Conservation (phyloP, 2,113 vertebrate genomes). For the Microcebus murinus region DNA sequence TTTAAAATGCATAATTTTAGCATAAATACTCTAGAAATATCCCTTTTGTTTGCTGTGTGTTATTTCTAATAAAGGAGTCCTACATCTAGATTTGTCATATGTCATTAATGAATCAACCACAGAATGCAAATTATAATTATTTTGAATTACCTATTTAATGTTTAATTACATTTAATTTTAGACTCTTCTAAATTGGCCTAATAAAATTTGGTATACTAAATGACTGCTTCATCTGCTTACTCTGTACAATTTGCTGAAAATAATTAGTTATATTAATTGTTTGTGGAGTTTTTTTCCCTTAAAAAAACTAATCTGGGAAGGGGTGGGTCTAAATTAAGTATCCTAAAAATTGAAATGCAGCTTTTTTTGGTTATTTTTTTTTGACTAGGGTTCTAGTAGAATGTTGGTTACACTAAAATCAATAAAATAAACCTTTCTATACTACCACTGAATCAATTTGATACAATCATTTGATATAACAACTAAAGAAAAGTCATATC, state of each 20-base stretch:
- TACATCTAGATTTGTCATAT: conserved; percentile 19
- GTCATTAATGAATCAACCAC: conserved; percentile 51
- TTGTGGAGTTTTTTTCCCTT: not conserved
- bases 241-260: conserved; percentile 31
- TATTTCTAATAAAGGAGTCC: conserved; percentile 28
- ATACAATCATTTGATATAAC: not conserved
- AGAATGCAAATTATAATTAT: conserved; percentile 59
- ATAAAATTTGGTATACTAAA: conserved; percentile 52
- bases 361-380: not conserved
- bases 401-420: conserved; percentile 5
- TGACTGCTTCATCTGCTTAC: conserved; percentile 34
- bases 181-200: conserved; percentile 33
- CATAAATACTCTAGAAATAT: conserved; percentile 55
- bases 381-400: not conserved
- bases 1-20: conserved; percentile 66
- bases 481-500: not conserved
- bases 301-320: not conserved
- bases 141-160: conserved; percentile 50
- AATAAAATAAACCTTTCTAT: not conserved
- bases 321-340: not conserved
- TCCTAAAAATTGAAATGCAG: not conserved
- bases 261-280: conserved; percentile 21
- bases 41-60: conserved; percentile 28
- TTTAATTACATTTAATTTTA: conserved; percentile 63
- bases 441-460: not conserved